Conservation (phyloP, 2,888 invertebrate genomes). For the Sinopyrophorus schimmeli region DNA sequence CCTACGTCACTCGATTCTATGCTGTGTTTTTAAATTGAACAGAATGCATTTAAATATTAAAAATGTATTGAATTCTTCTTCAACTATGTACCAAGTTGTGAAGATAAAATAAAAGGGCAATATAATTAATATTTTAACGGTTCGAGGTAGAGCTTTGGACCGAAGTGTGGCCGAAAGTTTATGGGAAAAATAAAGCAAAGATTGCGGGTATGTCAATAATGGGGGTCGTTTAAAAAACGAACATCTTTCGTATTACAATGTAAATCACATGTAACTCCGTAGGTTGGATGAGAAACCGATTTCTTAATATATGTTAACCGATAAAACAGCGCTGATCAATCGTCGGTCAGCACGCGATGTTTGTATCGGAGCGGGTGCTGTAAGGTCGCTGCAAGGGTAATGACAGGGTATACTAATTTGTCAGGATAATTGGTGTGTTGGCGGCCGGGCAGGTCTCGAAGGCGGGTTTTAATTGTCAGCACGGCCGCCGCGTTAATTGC, state of each 20-base stretch:
- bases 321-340: constrained; percentile 33
- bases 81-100: too few species aligned
- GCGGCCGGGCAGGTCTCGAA: constrained; percentile 46
- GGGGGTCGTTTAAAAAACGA: constrained; percentile 16
- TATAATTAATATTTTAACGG: too few species aligned
- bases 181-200: constrained; percentile 14
- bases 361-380: constrained; percentile 30
- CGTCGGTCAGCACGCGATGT: constrained; percentile 31
- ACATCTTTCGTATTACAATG: constrained; percentile 21
- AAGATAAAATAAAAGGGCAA: too few species aligned
- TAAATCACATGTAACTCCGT: constrained; percentile 25
- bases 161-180: too few species aligned
- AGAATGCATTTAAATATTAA: too few species aligned
- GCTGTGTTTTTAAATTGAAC: too few species aligned
- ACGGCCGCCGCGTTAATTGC: constrained; percentile 51
- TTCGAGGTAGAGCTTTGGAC: too few species aligned
- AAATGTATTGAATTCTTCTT: too few species aligned
- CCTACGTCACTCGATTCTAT: too few species aligned
- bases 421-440: constrained; percentile 53
- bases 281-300: constrained; percentile 33
- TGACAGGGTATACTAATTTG: constrained; percentile 53
- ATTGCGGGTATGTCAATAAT: constrained; percentile 6
- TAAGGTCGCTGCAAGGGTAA: constrained; percentile 41
- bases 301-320: constrained; percentile 37
- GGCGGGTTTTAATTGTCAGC: constrained; percentile 53